Conservation (phyloP, 37 sponge, comb jelly and placozoan species). For the Petrosia ficiformis region DNA sequence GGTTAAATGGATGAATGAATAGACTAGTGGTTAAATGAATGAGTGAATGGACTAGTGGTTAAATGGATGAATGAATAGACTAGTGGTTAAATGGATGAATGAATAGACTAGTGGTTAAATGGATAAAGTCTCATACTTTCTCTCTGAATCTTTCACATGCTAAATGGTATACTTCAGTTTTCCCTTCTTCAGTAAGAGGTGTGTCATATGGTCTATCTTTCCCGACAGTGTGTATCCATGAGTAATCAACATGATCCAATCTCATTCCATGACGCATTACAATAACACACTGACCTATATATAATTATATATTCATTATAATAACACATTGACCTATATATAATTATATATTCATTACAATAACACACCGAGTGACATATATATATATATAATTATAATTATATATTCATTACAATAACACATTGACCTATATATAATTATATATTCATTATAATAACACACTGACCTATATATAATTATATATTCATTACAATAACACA, state of each 20-base stretch:
- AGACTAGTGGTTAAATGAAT: no score
- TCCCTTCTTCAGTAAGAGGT: constrained; percentile 21
- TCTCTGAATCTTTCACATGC: constrained; percentile 17
- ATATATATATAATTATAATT: no score
- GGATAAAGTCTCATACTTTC: constrained; percentile 10
- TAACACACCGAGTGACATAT: no score
- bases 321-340: not conserved
- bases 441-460: no score
- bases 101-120: constrained; percentile 16
- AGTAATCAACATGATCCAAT: constrained; percentile 6
- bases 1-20: no score
- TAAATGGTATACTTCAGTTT: constrained; percentile 12
- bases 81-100: constrained; percentile 11
- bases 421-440: no score
- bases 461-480: no score
- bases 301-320: not conserved
- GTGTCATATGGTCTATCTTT: constrained; percentile 44
- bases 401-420: no score
- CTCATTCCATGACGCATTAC: constrained; percentile 55
- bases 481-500: no score
- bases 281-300: constrained; percentile 12
- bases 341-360: not conserved
- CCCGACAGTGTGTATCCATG: constrained; percentile 22
- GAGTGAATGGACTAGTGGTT: not conserved
- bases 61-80: constrained; percentile 7